phyloP scores from a whole-genome alignment of 2,113 vertebrate species.

The Elephas maximus region DNA sequence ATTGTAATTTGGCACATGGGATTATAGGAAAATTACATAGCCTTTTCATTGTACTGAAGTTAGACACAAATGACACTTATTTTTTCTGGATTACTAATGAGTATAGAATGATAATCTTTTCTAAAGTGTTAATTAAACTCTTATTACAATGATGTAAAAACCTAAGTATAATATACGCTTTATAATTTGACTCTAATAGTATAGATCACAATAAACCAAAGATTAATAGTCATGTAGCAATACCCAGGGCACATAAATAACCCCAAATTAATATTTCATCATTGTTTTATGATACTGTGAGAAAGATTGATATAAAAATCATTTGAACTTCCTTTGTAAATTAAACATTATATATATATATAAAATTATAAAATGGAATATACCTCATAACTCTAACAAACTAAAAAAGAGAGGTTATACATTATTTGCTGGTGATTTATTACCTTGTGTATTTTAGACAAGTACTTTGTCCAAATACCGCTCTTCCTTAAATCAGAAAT shows the following conservation, averaged over 20 bases:
- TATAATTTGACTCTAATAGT: background rate
- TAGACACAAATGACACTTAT: conserved; percentile 66
- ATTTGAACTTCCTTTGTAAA: background rate
- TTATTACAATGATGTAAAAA: conserved; percentile 65
- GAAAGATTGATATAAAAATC: background rate
- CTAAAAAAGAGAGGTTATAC: background rate
- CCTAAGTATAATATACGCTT: background rate
- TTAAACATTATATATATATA: background rate
- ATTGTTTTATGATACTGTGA: background rate
- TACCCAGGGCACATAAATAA: background rate
- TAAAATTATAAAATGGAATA: background rate
- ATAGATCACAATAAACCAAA: background rate
- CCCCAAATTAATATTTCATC: background rate
- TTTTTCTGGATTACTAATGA: conserved; percentile 77
- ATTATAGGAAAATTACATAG: conserved; percentile 71
- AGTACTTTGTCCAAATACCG: background rate
- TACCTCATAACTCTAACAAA: background rate
- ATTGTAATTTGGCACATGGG: conserved; percentile 70
- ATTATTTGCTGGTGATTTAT: background rate
- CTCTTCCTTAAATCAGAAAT: conserved; percentile 26
- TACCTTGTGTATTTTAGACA: background rate
- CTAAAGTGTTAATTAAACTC: background rate
- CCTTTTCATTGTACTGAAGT: conserved; percentile 78
- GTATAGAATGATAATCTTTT: conserved; percentile 64
- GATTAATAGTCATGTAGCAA: background rate